phyloP scores from a whole-genome alignment of 2,113 vertebrate species.

The Dipodomys merriami region DNA sequence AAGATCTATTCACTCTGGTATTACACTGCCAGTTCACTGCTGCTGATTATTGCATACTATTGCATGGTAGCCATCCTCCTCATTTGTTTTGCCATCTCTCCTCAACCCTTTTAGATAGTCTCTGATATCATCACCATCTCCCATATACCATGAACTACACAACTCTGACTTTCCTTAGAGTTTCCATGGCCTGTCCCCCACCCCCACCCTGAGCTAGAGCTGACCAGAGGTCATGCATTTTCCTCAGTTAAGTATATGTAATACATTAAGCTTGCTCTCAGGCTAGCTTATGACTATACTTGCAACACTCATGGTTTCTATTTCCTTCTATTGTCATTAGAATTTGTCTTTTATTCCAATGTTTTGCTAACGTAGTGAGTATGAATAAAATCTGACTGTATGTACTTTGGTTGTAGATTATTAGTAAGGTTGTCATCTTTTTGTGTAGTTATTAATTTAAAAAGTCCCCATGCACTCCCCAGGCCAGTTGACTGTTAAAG shows the following conservation, averaged over 20 bases:
- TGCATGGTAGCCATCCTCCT: background rate
- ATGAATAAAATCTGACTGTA: background rate
- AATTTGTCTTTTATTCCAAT: background rate
- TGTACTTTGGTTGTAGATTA: constrained; percentile 1
- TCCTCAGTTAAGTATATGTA: background rate
- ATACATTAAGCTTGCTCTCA: background rate
- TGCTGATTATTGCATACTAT: background rate
- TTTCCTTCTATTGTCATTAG: background rate
- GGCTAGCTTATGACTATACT: background rate
- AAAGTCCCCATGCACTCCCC: background rate
- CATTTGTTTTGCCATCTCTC: background rate
- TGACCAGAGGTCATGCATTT: background rate
- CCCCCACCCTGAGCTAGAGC: background rate
- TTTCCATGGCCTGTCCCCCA: background rate
- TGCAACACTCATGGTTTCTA: background rate
- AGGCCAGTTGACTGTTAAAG: background rate
- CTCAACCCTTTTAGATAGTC: background rate
- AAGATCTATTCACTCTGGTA: background rate
- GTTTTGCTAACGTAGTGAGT: background rate
- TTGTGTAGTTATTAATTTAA: background rate
- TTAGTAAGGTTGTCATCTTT: background rate
- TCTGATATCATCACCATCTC: background rate
- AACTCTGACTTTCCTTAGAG: rapidly evolving
- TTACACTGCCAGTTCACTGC: background rate
- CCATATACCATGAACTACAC: background rate